Evolutionary conservation across 2,888 invertebrate species (phyloP), one percentile per base, ranked within the genome.

Genomic region (Melieria omissa): DNA sequence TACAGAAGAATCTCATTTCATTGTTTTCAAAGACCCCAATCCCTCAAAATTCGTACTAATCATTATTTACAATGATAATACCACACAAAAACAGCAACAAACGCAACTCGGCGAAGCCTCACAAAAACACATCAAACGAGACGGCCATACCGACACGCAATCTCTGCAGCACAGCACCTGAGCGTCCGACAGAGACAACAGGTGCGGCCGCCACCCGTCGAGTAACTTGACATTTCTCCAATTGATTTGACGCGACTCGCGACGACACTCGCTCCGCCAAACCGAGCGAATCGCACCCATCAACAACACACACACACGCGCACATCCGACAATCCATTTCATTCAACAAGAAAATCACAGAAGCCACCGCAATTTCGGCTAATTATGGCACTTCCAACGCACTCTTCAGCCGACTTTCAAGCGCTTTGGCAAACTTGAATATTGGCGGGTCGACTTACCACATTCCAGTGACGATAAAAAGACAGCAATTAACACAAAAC

Each of bases 401-500:
- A 60, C 42, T 73, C 74, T 75, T 70, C 9, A 12, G 14, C 14
- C 49, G 14, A 74, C 64, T 49, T 75, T 72, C 41, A 57, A 54
- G 2, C 44, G 16, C 46, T n/a, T 0, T 63, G 14, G 9, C 41
- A 14, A 58, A 45, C 68, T 57, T 41, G 52, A 6, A 16, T 52
- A 14, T 54, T 66, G 49, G n/a, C 52, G 9, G 61, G 47, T 10
- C 42, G 45, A 80, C 80, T 77, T 78, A 81, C 80, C 80, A 78
- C 75, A 76, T 76, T 79, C 76, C 73, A 80, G 78, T 74, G 77
- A 78, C 71, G 78, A 76, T 76, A 83, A 73, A 47, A 81, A 66
- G 72, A 78, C 74, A 73, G 78, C 71, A 77, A 84, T 73, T 75
- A 77, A 60, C 72, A 78, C 78, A 79, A 83, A 78, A 74, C 80